Base-by-base conservation (phyloP, 1,140 invertebrate species). In the Drosophila sucinea region DNA sequence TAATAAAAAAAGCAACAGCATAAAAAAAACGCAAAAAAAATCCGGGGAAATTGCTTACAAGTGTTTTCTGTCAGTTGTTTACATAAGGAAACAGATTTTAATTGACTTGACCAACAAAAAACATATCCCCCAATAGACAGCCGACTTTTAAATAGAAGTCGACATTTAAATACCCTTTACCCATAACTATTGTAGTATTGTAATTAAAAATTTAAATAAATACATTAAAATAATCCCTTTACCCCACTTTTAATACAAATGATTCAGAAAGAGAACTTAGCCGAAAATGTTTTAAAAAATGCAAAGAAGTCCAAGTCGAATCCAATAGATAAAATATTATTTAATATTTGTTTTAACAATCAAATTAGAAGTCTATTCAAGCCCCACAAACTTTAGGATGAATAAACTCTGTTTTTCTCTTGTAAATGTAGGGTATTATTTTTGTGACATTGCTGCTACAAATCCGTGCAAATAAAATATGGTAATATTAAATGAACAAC, bases 41-140 rank as follows among this genome's bases (percentile, higher is more conserved):
- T 27, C 44, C 44, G 7, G 44, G 44, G 44, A 51, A 58, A 35
- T 58, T 58, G 56, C 56, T 58, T 58, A 58, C 56, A 58, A 58
- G 56, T 58, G 56, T 58, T 58, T 35, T 58, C 44, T 32, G 56
- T 58, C 29, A 35, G 32, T 58, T 58, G 56, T 58, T 58, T 58
- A 58, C 56, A 58, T 58, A 58, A 57, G 62, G 57, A 41, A 40
- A 65, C 61, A 65, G 65, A 66, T 56, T 23, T 66, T 70, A 73
- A 69, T 58, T 58, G 56, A 58, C 56, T 58, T 23, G 32, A 23
- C 32, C 32, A 35, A 35, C 6, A 58, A 58, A 58, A 58, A 58
- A 57, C 23, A 51, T 51, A 51, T 51, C 7, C 44, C 23, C 17
- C 33, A 1, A 51, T 27, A 10, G 23, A 8, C 7, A 51, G 8